These are phyloP conservation scores for Orthonevra nobilis DNA, from an alignment of 2,888 invertebrate genomes.

Conservation along the genomic window DNA sequence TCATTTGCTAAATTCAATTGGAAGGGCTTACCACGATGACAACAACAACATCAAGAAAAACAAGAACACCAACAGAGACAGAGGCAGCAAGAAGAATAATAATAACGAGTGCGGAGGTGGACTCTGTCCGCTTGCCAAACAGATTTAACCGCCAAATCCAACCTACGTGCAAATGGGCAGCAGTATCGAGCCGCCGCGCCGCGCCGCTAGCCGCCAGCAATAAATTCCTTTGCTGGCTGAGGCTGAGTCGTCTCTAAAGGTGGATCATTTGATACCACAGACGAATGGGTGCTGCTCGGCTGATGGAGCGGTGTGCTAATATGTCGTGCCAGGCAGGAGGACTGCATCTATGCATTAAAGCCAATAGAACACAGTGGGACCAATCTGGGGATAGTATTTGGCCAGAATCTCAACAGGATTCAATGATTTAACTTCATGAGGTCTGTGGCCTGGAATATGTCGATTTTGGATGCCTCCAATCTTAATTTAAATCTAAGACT, in stretches of 20 bases:
- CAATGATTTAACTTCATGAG: too few relatives aligned
- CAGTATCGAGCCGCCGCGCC: too few relatives aligned
- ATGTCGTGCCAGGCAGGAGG: slow-evolving; percentile 1
- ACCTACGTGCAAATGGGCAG: slow-evolving; percentile 64
- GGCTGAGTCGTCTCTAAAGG: slow-evolving; percentile 43
- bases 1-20: slow-evolving; percentile 69
- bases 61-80: slow-evolving; percentile 9
- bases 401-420: too few relatives aligned
- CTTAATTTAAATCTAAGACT: too few relatives aligned
- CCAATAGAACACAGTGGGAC: slow-evolving; percentile 4
- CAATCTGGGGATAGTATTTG: too few relatives aligned
- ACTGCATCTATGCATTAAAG: background rate
- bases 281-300: slow-evolving; percentile 63
- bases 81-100: background rate
- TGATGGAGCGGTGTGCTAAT: slow-evolving; percentile 66
- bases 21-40: slow-evolving; percentile 59
- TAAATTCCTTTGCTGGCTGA: slow-evolving; percentile 62
- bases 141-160: slow-evolving; percentile 54
- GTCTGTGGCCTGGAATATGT: too few relatives aligned
- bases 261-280: slow-evolving; percentile 62
- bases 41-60: slow-evolving; percentile 51
- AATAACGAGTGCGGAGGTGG: slow-evolving; percentile 59
- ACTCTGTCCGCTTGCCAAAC: slow-evolving; percentile 67
- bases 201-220: slow-evolving; percentile 53
- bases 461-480: too few relatives aligned